Percentiles rank a stretch among this genome's conserved stretches.
Conservation (phyloP, 2,113 vertebrate species). For the Riparia riparia region DNA sequence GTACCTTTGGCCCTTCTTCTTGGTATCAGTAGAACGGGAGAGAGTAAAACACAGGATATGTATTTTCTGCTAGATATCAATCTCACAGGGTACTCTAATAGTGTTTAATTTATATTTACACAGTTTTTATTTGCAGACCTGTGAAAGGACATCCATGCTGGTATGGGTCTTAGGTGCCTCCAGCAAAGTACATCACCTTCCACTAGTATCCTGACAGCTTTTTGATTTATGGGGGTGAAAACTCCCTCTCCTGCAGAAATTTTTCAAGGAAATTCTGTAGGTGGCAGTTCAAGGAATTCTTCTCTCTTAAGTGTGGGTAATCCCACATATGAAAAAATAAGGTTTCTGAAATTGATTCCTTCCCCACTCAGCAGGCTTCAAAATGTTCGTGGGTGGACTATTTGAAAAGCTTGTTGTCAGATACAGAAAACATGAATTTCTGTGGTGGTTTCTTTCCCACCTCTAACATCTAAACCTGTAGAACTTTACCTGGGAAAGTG, state of each 20-base stretch:
- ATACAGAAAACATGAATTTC: conserved; percentile 19
- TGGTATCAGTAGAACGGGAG: not conserved
- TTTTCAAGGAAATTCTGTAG: conserved; percentile 26
- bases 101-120: not conserved
- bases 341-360: conserved; percentile 22
- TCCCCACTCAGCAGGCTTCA: not conserved
- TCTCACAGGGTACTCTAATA: not conserved
- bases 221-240: not conserved
- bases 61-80: not conserved
- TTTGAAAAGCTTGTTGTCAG: conserved; percentile 41
- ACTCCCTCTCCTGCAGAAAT: not conserved
- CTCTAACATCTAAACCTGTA: not conserved
- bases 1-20: not conserved
- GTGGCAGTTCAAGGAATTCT: conserved; percentile 49
- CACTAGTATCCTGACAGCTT: not conserved
- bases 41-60: not conserved
- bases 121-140: not conserved
- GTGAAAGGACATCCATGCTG: not conserved
- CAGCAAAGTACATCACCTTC: not conserved
- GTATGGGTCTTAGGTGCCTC: not conserved
- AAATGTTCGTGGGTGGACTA: conserved; percentile 33
- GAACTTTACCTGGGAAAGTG: not conserved
- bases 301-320: not conserved
- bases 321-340: conserved; percentile 11
- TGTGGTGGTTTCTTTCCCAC: not conserved